phyloP scores from a whole-genome alignment of 2,797 vertebrate genomes.

The Crocodylus rhombifer region DNA sequence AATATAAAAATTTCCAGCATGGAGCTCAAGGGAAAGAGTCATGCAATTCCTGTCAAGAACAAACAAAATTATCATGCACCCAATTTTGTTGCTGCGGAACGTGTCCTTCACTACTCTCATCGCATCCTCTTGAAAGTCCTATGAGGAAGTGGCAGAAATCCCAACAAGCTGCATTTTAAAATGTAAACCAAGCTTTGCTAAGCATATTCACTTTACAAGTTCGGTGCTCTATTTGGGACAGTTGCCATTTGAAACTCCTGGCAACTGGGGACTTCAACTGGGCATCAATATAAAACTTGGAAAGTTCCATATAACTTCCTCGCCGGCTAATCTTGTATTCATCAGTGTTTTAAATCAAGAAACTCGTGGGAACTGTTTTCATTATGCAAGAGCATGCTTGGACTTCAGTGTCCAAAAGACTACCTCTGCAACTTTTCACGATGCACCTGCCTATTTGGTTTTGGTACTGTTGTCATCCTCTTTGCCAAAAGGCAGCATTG shows the following conservation, averaged over 20 bases:
- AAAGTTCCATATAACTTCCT: not conserved
- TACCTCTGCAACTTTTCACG: not conserved
- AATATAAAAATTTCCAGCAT: accelerated
- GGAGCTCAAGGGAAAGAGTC: not conserved
- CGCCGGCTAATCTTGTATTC: not conserved
- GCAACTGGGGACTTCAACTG: not conserved
- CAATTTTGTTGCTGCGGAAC: not conserved
- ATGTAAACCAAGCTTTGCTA: not conserved
- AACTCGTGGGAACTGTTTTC: not conserved
- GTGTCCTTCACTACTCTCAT: not conserved
- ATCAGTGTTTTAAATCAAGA: not conserved
- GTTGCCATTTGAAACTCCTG: not conserved
- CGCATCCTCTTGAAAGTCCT: not conserved
- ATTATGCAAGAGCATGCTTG: not conserved
- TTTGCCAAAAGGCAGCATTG: not conserved
- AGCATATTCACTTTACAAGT: not conserved
- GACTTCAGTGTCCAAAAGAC: not conserved
- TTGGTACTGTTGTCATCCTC: not conserved
- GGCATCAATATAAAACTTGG: not conserved
- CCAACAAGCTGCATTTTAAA: not conserved
- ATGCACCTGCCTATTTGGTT: not conserved
- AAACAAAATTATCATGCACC: not conserved
- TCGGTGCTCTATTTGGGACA: not conserved
- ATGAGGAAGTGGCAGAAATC: not conserved
- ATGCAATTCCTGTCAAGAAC: not conserved